Conservation (phyloP, 2,888 invertebrate species). For the Sesia apiformis region DNA sequence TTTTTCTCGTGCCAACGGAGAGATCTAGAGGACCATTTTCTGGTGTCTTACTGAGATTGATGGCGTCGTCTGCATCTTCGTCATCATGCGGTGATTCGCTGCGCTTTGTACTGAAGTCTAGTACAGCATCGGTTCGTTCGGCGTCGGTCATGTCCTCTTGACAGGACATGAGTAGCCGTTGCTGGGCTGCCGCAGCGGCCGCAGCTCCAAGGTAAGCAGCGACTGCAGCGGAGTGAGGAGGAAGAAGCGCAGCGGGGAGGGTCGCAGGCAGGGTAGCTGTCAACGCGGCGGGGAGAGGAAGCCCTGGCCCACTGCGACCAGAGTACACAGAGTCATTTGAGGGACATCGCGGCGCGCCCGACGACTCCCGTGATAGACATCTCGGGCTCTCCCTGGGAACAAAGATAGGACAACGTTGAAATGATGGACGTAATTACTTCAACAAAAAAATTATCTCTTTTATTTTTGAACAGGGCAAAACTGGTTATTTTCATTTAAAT, state of each 20-base stretch:
- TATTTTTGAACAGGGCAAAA: conserved; percentile 18
- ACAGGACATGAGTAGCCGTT: conserved; percentile 85
- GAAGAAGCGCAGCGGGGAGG: conserved; percentile 79
- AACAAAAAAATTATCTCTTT: conserved; percentile 9
- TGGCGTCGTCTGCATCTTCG: conserved; percentile 78
- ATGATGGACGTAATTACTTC: conserved; percentile 26
- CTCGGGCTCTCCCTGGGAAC: conserved; percentile 87
- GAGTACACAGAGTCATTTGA: conserved; percentile 85
- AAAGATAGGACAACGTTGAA: conserved; percentile 36
- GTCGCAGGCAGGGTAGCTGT: conserved; percentile 80
- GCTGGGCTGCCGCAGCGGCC: conserved; percentile 82
- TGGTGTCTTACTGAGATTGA: conserved; percentile 81
- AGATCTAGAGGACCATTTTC: conserved; percentile 85
- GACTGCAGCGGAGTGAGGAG: conserved; percentile 87
- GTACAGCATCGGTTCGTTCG: conserved; percentile 77
- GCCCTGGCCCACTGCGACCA: conserved; percentile 73
- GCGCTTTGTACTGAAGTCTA: conserved; percentile 89
- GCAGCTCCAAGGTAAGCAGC: conserved; percentile 86
- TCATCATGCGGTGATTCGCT: conserved; percentile 65
- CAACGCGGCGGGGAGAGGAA: conserved; percentile 74
- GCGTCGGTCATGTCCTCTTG: conserved; percentile 79
- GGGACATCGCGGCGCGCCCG: conserved; percentile 82
- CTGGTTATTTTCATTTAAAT: conserved; percentile 34
- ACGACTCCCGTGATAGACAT: conserved; percentile 88
- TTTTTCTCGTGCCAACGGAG: conserved; percentile 83